Conservation (phyloP, 2,797 vertebrate genomes). For the Leptatherina wallacei region DNA sequence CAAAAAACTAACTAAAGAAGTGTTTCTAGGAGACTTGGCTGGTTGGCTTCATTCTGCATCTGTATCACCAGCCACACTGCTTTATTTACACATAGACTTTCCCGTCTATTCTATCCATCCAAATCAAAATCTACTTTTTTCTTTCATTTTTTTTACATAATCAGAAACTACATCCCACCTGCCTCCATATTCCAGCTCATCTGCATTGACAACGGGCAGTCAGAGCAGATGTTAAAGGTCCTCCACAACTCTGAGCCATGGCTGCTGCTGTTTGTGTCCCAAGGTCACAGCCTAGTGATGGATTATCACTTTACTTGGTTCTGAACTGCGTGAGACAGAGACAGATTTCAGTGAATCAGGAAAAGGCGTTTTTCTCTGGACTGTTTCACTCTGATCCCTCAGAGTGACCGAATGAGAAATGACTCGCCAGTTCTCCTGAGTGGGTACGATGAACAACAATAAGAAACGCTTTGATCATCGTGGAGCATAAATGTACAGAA, state of each 20-base stretch:
- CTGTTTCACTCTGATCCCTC: slow-evolving; percentile 22
- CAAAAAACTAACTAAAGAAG: no score
- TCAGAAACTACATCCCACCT: slow-evolving; percentile 34
- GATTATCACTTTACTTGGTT: slow-evolving; percentile 69
- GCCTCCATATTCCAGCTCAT: slow-evolving; percentile 31
- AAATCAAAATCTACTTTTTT: neutral
- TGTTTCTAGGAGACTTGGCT: no score
- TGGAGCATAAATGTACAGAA: neutral
- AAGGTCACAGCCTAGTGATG: slow-evolving; percentile 76
- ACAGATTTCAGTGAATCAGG: slow-evolving; percentile 58
- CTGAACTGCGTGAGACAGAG: slow-evolving; percentile 61
- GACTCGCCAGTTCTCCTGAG: slow-evolving; percentile 18
- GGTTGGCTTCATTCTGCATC: no score
- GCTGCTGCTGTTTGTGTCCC: slow-evolving; percentile 57
- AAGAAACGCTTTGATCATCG: slow-evolving; percentile 27
- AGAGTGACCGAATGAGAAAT: slow-evolving; percentile 61
- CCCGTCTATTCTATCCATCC: neutral
- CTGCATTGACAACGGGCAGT: slow-evolving; percentile 13
- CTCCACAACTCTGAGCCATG: slow-evolving; percentile 31
- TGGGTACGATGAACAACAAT: slow-evolving; percentile 25
- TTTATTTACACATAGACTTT: neutral
- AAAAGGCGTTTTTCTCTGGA: slow-evolving; percentile 45
- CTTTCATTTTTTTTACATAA: slow-evolving; percentile 1
- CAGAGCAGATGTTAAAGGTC: slow-evolving; percentile 47
- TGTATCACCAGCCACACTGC: no score